Evolutionary conservation across 2,113 vertebrate genomes (phyloP), one percentile per base, ranked within the genome.

Genomic region (Leptosomus discolor): DNA sequence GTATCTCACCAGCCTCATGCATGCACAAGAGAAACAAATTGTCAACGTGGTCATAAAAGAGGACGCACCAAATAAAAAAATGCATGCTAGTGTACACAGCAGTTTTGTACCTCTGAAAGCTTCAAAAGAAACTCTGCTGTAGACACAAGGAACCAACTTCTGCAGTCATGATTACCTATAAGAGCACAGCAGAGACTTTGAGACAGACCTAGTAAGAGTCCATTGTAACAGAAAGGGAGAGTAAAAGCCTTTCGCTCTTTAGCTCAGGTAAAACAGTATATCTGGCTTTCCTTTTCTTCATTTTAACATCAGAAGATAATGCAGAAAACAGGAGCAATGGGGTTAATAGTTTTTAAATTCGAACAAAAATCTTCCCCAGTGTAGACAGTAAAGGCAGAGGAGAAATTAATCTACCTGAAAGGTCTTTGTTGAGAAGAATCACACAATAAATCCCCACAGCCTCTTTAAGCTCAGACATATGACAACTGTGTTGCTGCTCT

Each of bases 1-100:
- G 6, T 58, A 24, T 30, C 43, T 58, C 34, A 46, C 13, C 3
- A 3, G 37, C 0, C 0, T 41, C 8, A 41, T 12, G 23, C 18
- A 67, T 2, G 1, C 26, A 34, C 24, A 39, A 57, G 17, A 69
- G 70, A 85, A 81, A 61, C 4, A 53, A 53, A 77, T 10, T 43
- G 6, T 43, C 37, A 14, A 26, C 23, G 48, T 11, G 9, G 5
- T 26, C 39, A 30, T 19, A 80, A 63, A 83, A 32, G 50, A 70
- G 30, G 15, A 54, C 1, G 1, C 16, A 41, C 12, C 41, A 73
- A 86, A 88, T 34, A 34, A 85, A 87, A 76, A 77, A 64, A 50
- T 5, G 51, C 20, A 9, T 1, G 9, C 5, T 12, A 27, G 10
- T 16, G 29, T 17, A 51, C 15, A 22, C 2, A 50, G n/a, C 13